Conservation (phyloP, 2,113 vertebrate genomes). For the Shinisaurus crocodilurus region DNA sequence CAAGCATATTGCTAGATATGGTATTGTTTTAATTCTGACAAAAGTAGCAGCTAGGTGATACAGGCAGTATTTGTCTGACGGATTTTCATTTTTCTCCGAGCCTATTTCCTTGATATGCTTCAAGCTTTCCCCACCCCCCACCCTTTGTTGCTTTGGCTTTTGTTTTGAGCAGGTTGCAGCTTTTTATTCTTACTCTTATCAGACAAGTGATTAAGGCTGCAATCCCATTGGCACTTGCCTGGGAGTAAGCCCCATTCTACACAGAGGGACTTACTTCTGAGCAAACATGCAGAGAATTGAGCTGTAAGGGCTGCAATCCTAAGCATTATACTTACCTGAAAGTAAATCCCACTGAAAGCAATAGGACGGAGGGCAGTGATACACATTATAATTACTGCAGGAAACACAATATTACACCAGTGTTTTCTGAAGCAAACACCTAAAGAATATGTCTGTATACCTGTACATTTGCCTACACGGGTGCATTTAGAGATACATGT, state of each 20-base stretch:
- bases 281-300: background rate
- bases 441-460: background rate
- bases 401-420: background rate
- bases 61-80: slow-evolving; percentile 44
- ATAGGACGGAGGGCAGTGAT: background rate
- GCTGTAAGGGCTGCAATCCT: background rate
- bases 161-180: slow-evolving; percentile 37
- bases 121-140: slow-evolving; percentile 7
- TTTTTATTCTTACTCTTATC: background rate
- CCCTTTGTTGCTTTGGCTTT: slow-evolving; percentile 23
- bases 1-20: slow-evolving; percentile 56
- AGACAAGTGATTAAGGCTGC: slow-evolving; percentile 27
- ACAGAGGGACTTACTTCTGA: background rate
- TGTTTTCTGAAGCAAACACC: background rate
- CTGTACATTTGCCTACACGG: background rate
- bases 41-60: slow-evolving; percentile 60
- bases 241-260: background rate
- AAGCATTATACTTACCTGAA: background rate
- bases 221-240: background rate
- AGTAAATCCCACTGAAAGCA: background rate
- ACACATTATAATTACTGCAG: background rate
- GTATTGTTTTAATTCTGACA: slow-evolving; percentile 54
- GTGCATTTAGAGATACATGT: background rate
- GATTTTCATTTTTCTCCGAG: slow-evolving; percentile 52
- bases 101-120: slow-evolving; percentile 38